phyloP scores from a whole-genome alignment of 2,113 vertebrate genomes.

The Ranitomeya imitator region DNA sequence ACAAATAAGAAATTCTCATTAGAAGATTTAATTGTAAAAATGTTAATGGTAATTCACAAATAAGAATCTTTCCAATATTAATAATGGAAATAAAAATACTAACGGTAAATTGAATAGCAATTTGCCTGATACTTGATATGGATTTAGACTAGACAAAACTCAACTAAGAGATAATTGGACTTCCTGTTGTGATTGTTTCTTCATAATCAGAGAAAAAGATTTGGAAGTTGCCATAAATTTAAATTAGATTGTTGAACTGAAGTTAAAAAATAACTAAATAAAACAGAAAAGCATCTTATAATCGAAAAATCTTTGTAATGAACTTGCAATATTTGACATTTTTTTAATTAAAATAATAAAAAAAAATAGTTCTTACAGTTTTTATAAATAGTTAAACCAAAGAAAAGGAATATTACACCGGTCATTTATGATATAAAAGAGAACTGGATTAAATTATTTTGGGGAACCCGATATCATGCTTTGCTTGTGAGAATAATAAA shows the following conservation, averaged over 20 bases:
- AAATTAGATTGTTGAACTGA: neutral
- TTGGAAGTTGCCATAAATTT: neutral
- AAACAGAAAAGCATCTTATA: neutral
- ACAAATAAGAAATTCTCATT: neutral
- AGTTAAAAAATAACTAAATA: neutral
- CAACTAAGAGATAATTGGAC: neutral
- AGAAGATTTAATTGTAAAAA: neutral
- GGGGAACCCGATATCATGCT: no score
- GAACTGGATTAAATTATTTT: no score
- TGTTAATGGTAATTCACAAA: neutral
- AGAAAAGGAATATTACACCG: no score
- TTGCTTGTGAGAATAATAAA: no score
- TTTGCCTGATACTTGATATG: neutral
- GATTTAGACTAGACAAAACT: neutral
- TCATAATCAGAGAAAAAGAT: constrained; percentile 3
- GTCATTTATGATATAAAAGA: no score
- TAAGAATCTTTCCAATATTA: neutral
- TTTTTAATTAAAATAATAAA: neutral
- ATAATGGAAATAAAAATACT: neutral
- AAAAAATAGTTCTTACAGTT: neutral
- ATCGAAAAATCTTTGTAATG: neutral
- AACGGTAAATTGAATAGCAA: neutral
- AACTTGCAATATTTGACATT: neutral
- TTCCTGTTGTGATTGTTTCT: constrained; percentile 23
- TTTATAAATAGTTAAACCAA: neutral